A percentile compares a stretch with the other conserved stretches of the same genome.
Conservation (phyloP, 2,797 vertebrate genomes). For the Morus bassanus region DNA sequence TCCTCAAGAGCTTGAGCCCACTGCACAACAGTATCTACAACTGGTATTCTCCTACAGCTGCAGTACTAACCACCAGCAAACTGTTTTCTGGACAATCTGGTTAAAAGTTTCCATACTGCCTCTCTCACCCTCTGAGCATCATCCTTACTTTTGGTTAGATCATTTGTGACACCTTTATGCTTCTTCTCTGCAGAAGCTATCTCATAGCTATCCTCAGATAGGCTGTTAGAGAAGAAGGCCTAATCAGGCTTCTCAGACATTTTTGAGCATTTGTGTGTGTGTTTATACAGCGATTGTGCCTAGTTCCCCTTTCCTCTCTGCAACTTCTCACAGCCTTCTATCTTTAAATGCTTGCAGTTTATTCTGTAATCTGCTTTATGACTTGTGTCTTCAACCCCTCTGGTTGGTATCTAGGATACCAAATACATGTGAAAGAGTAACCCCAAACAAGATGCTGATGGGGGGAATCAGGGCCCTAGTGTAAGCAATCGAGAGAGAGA, state of each 20-base stretch:
- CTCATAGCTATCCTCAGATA: not conserved
- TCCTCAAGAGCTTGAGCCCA: not conserved
- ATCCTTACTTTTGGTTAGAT: not conserved
- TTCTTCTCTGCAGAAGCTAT: not conserved
- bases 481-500: constrained; percentile 19
- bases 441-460: constrained; percentile 15
- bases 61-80: constrained; percentile 23
- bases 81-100: not conserved
- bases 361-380: not conserved
- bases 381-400: not conserved
- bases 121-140: not conserved
- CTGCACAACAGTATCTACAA: not conserved
- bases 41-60: not conserved
- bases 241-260: not conserved
- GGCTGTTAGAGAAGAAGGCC: not conserved
- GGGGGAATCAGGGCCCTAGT: not conserved
- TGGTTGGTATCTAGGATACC: not conserved
- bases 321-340: not conserved
- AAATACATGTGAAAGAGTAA: constrained; percentile 26
- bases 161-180: not conserved
- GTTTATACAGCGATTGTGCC: not conserved
- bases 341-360: not conserved
- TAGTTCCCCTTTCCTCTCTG: not conserved
- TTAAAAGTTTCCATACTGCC: not conserved
- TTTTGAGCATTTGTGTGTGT: not conserved